These are phyloP conservation scores for Zingel zingel DNA, from an alignment of 2,113 vertebrate species.

Conservation along the genomic window DNA sequence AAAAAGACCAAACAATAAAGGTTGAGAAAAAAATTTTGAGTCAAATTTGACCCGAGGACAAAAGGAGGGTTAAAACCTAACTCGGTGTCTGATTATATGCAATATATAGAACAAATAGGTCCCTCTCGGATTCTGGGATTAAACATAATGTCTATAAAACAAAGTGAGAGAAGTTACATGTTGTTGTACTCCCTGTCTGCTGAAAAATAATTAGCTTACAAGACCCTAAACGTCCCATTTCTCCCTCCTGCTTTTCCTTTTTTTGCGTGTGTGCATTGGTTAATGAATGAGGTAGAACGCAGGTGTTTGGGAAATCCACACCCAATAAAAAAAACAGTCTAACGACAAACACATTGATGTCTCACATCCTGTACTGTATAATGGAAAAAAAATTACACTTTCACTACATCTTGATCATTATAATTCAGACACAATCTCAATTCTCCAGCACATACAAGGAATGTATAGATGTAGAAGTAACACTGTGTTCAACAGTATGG, in stretches of 20 bases:
- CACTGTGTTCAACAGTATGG: neutral
- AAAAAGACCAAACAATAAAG: no score
- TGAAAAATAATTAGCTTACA: neutral
- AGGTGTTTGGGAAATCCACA: slow-evolving; percentile 67
- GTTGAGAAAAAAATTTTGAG: no score
- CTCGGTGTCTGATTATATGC: neutral
- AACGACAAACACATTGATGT: neutral
- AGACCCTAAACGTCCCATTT: neutral
- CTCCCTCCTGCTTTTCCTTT: neutral
- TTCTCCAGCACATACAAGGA: neutral
- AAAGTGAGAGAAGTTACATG: neutral
- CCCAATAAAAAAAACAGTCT: slow-evolving; percentile 67
- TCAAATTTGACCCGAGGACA: no score
- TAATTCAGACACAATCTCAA: neutral
- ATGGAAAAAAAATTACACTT: neutral
- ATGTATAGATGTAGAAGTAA: no score
- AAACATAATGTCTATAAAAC: neutral
- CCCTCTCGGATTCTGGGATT: no score
- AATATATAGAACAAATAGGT: neutral
- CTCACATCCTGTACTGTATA: slow-evolving; percentile 5
- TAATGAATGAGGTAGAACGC: neutral
- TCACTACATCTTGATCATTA: neutral
- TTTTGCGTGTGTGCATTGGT: no score
- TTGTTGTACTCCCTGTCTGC: neutral
- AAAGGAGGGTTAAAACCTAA: neutral